Percentiles rank a stretch among this genome's conserved stretches.
Conservation (phyloP, 2,888 invertebrate species). For the Matsumyia berberina region DNA sequence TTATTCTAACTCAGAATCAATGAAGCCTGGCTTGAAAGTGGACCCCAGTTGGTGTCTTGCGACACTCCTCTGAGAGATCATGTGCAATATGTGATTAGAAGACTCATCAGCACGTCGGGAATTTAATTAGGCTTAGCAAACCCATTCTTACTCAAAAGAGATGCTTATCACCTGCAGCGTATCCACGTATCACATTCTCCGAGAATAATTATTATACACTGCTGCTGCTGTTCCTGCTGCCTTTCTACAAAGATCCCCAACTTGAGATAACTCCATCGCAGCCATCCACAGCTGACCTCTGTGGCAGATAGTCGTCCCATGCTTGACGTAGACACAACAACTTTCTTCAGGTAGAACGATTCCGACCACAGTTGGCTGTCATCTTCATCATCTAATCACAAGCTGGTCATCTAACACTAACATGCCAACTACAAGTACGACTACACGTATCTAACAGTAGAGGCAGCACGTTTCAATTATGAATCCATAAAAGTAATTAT, state of each 20-base stretch:
- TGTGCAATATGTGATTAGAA: slow-evolving; percentile 32
- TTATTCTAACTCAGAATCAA: too few relatives aligned
- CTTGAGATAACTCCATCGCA: slow-evolving; percentile 64
- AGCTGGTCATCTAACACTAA: slow-evolving; percentile 65
- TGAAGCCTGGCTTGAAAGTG: too few relatives aligned
- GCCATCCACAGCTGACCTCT: slow-evolving; percentile 54
- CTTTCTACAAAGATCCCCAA: slow-evolving; percentile 55
- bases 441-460: slow-evolving; percentile 49
- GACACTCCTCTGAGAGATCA: too few relatives aligned
- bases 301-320: slow-evolving; percentile 50
- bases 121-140: slow-evolving; percentile 59
- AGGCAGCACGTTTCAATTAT: slow-evolving; percentile 75
- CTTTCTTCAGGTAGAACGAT: slow-evolving; percentile 43
- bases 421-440: not conserved
- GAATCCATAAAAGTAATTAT: slow-evolving; percentile 75
- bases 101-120: slow-evolving; percentile 64
- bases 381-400: slow-evolving; percentile 73
- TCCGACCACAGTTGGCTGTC: slow-evolving; percentile 62
- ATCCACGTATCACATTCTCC: slow-evolving; percentile 52
- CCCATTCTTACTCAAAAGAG: slow-evolving; percentile 64
- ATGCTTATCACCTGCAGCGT: slow-evolving; percentile 62
- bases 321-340: slow-evolving; percentile 45
- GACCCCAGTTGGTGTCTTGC: too few relatives aligned
- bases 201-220: slow-evolving; percentile 60
- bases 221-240: slow-evolving; percentile 12